Evolutionary conservation across 2,113 vertebrate species (phyloP).

Genomic region (Phyllopteryx taeniolatus): DNA sequence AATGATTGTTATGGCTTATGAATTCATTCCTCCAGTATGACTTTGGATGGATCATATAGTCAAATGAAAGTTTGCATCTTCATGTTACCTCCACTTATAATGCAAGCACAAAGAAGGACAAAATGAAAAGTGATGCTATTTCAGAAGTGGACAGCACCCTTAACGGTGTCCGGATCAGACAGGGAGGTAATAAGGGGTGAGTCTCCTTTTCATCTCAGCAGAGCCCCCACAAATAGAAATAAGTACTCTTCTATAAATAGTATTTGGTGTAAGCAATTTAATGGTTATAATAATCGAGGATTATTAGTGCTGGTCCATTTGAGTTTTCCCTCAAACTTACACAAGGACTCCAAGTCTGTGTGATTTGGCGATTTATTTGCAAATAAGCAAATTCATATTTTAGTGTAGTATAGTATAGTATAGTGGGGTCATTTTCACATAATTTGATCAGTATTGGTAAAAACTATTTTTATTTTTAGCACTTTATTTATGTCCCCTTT

Average conservation of each 20-base stretch:
- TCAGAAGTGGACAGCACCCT: constrained; percentile 6
- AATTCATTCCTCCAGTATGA: not conserved
- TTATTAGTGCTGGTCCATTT: too few species aligned
- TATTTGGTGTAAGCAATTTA: not conserved
- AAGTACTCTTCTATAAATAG: not conserved
- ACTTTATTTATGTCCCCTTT: too few species aligned
- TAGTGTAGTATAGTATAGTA: too few species aligned
- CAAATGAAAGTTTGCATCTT: not conserved
- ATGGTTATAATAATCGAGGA: too few species aligned
- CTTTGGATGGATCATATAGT: too few species aligned
- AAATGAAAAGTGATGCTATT: not conserved
- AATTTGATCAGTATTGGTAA: too few species aligned
- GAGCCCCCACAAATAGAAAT: not conserved
- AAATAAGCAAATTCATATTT: too few species aligned
- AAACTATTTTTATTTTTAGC: too few species aligned
- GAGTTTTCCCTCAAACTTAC: too few species aligned
- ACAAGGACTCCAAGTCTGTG: too few species aligned
- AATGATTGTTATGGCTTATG: not conserved
- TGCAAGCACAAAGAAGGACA: not conserved
- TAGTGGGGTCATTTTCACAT: too few species aligned
- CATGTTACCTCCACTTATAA: not conserved
- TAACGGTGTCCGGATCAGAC: not conserved
- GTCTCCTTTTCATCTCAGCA: not conserved
- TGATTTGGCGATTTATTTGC: too few species aligned
- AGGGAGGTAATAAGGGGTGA: not conserved